A percentile compares a stretch with the other conserved stretches of the same genome.
Evolutionary conservation across 2,797 vertebrate genomes (phyloP).

Genomic region (Threskiornis aethiopicus): DNA sequence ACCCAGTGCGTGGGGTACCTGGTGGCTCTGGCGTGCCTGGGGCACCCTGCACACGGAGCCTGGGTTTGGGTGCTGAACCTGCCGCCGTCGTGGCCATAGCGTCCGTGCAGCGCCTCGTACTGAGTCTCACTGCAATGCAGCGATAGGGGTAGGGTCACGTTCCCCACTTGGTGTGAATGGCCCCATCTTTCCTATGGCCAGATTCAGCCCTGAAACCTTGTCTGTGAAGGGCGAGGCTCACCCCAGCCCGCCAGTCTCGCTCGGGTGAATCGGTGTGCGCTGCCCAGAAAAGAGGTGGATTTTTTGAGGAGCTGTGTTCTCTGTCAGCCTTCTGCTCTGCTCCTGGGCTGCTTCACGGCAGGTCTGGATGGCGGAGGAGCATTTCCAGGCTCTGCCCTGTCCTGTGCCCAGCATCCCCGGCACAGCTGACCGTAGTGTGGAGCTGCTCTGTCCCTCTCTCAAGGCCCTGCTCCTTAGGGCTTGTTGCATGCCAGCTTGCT

Average conservation of each 20-base stretch:
- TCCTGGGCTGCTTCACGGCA: neutral
- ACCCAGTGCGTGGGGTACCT: too few species aligned
- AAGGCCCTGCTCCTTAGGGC: neutral
- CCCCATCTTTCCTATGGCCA: fast-evolving
- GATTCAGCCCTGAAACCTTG: neutral
- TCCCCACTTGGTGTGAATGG: fast-evolving
- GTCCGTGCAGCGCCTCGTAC: fast-evolving
- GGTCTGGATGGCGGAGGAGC: neutral
- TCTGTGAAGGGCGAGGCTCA: neutral
- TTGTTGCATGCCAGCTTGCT: neutral
- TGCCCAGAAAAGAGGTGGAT: neutral
- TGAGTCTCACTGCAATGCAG: fast-evolving
- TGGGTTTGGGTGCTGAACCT: neutral
- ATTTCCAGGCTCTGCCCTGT: neutral
- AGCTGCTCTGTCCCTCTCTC: neutral
- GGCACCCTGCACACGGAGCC: fast-evolving
- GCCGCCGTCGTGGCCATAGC: fast-evolving
- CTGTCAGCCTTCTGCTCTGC: neutral
- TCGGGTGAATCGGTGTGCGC: fast-evolving
- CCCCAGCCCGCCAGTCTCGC: fast-evolving
- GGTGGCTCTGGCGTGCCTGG: neutral
- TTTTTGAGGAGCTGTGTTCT: neutral
- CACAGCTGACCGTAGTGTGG: fast-evolving
- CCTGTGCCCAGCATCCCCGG: fast-evolving
- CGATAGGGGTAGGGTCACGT: fast-evolving